Evolutionary conservation across 2,888 invertebrate species (phyloP), one percentile per base, ranked within the genome.

Genomic region (Agonopterix heracliana): DNA sequence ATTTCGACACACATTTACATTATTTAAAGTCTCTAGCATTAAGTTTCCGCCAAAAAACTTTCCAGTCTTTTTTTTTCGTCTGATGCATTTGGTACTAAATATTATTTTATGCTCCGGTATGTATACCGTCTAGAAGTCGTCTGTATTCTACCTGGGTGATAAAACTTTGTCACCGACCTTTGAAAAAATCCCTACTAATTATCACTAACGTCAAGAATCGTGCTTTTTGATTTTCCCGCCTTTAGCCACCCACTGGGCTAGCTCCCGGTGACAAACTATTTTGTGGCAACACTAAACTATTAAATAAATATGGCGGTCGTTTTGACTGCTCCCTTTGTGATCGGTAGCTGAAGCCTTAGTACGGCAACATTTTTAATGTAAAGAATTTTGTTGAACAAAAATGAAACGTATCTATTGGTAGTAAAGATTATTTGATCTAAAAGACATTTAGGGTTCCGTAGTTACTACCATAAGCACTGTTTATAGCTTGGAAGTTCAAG

Each of bases 221-320:
- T 38, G 52, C 45, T 64, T 66, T 71, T 70, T 68, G 63, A 68
- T 62, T 56, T 52, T 57, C 55, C 64, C 63, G 59, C 60, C 65
- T 66, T 66, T 63, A 65, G 66, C 68, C 81, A 74, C 74, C 66
- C 71, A 68, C 67, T 64, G 63, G 68, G 71, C 76, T 76, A 68
- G 71, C 76, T 77, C 70, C 76, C 67, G 71, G 71, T 63, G 68
- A 78, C 81, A 77, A 66, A 68, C 72, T 68, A 74, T 68, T 64
- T 63, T 59, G 63, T 61, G 54, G 56, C 71, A 66, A 63, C 64
- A 74, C 81, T 81, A 85, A 86, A 68, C 64, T 63, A 79, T 78
- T 73, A 79, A 76, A 71, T 68, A 78, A 85, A 86, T 66, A 78
- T 55, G 69, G 64, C 81, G 78, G 76, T 60, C 57, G 58, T 53